A percentile compares a stretch with the other conserved stretches of the same genome.
phyloP scores from a whole-genome alignment of 2,113 vertebrate genomes.

The Gallinago jamesoni region DNA sequence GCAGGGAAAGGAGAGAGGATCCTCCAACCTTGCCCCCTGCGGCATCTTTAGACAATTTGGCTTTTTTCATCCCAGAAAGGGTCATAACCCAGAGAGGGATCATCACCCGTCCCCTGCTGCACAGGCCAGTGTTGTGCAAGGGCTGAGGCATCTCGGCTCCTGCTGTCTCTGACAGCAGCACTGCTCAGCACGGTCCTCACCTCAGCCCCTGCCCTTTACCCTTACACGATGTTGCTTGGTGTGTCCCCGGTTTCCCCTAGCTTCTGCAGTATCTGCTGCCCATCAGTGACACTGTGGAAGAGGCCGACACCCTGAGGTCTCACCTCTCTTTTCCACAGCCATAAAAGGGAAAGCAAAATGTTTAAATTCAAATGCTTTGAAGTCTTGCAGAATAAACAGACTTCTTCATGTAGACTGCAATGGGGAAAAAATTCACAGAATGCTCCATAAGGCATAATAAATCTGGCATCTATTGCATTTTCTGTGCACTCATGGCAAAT shows the following conservation, averaged over 20 bases:
- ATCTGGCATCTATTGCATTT: neutral
- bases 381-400: conserved; percentile 35
- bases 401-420: neutral
- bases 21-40: neutral
- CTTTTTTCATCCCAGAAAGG: neutral
- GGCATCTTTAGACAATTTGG: neutral
- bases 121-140: neutral
- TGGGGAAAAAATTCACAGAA: neutral
- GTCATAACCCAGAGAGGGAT: neutral
- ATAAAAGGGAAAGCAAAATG: conserved; percentile 11
- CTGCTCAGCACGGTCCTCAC: neutral
- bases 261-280: neutral
- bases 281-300: neutral
- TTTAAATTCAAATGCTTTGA: conserved; percentile 7
- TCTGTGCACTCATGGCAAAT: neutral
- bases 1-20: neutral
- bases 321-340: neutral
- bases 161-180: neutral
- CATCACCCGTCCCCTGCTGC: accelerated
- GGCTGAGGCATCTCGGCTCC: neutral
- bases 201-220: neutral
- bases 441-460: neutral
- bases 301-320: neutral
- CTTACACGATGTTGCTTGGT: neutral
- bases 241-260: neutral